Evolutionary conservation across 2,113 vertebrate species (phyloP).

Genomic region (Alethe diademata): DNA sequence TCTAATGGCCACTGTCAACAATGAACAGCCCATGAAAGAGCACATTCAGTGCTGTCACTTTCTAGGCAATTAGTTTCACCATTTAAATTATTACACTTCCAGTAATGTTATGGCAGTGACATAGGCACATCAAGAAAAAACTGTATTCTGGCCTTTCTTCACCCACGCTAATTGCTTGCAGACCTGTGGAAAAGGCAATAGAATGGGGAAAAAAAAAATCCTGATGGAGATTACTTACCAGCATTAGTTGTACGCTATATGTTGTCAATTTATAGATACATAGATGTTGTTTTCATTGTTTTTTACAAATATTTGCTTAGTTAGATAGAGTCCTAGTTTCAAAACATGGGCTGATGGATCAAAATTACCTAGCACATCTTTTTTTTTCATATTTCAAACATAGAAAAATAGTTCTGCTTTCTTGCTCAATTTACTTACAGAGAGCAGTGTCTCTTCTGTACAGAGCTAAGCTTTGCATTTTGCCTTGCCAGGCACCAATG

Average conservation of each 20-base stretch:
- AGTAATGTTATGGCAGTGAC: background rate
- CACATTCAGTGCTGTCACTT: background rate
- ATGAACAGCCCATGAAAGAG: background rate
- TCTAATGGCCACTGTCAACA: slow-evolving; percentile 8
- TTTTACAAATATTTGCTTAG: background rate
- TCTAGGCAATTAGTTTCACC: slow-evolving; percentile 29
- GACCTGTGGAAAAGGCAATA: background rate
- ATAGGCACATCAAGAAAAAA: background rate
- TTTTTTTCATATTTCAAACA: background rate
- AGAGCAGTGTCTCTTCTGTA: background rate
- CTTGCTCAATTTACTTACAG: background rate
- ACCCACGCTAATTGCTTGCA: background rate
- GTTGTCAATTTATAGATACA: background rate
- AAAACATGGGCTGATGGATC: background rate
- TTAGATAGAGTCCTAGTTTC: background rate
- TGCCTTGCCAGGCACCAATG: background rate
- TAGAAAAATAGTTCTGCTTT: background rate
- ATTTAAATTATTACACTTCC: background rate
- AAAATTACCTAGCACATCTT: background rate
- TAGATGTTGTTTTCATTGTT: background rate
- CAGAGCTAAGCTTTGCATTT: background rate
- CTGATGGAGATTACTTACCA: background rate
- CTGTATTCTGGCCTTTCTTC: background rate
- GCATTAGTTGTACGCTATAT: background rate
- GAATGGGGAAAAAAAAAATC: background rate